Conservation (phyloP, 2,797 vertebrate species). For the Peromyscus melanophrys region DNA sequence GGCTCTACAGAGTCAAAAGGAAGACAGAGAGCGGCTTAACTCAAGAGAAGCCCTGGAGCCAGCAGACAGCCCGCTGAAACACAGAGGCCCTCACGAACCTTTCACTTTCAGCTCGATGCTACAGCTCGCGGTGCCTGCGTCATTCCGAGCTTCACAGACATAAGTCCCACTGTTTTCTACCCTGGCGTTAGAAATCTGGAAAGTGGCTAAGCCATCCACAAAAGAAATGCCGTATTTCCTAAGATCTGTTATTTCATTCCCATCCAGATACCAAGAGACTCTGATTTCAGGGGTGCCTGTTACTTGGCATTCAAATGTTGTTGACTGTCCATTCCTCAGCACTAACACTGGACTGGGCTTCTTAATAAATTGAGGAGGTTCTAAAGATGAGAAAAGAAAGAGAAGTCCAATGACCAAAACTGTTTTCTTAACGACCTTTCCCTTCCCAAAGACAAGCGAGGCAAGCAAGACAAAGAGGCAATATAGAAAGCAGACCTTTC, state of each 20-base stretch:
- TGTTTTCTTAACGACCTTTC: background rate
- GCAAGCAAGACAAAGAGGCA: constrained; percentile 51
- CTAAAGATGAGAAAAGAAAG: constrained; percentile 88
- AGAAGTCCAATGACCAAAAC: constrained; percentile 19
- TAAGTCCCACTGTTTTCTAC: constrained; percentile 95
- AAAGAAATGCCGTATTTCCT: constrained; percentile 92
- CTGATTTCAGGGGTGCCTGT: constrained; percentile 97
- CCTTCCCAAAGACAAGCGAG: constrained; percentile 28
- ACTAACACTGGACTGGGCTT: constrained; percentile 94
- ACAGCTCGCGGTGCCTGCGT: constrained; percentile 98
- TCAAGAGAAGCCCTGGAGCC: background rate
- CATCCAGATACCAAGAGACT: constrained; percentile 96
- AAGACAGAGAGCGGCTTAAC: constrained; percentile 76
- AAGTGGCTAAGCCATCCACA: constrained; percentile 92
- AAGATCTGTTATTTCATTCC: constrained; percentile 94
- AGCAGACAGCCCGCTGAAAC: background rate
- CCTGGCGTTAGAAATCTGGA: constrained; percentile 93
- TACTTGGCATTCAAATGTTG: constrained; percentile 96
- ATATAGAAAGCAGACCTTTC: constrained; percentile 93
- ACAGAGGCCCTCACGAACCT: constrained; percentile 92
- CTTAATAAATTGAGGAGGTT: constrained; percentile 95
- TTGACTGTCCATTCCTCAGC: constrained; percentile 94
- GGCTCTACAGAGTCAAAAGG: constrained; percentile 91
- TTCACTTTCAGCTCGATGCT: constrained; percentile 97
- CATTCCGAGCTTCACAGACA: constrained; percentile 97